These are phyloP conservation scores for Holacanthus passer DNA, from an alignment of 2,113 vertebrate genomes.

Conservation along the genomic window DNA sequence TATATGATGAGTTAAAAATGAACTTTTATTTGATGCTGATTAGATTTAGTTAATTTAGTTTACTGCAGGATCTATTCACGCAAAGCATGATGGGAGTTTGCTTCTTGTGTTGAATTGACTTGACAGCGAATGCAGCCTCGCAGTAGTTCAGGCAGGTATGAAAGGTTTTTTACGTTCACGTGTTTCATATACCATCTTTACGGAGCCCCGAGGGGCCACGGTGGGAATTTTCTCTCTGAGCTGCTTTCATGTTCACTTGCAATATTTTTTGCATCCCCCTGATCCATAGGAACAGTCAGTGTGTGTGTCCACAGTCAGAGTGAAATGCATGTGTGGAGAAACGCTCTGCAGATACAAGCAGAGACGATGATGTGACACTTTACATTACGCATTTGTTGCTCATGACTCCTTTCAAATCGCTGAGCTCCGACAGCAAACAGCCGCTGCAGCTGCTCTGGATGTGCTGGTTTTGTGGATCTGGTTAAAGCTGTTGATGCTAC, in stretches of 20 bases:
- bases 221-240: neutral
- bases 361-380: neutral
- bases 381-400: neutral
- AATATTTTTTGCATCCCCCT: neutral
- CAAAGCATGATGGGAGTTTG: neutral
- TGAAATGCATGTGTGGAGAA: neutral
- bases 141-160: neutral
- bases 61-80: neutral
- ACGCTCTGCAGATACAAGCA: neutral
- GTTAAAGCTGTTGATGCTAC: too few species aligned
- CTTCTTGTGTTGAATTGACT: neutral
- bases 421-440: too few species aligned
- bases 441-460: too few species aligned
- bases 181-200: neutral
- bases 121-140: neutral
- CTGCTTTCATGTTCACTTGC: too few species aligned
- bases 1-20: neutral
- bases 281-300: neutral
- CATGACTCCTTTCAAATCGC: too few species aligned
- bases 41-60: neutral
- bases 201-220: neutral
- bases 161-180: neutral
- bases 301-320: too few species aligned
- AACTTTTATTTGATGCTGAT: neutral
- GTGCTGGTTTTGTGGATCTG: too few species aligned